Evolutionary conservation across 2,888 invertebrate species (phyloP), one percentile per base, ranked within the genome.

Genomic region (Cephus pulcher): DNA sequence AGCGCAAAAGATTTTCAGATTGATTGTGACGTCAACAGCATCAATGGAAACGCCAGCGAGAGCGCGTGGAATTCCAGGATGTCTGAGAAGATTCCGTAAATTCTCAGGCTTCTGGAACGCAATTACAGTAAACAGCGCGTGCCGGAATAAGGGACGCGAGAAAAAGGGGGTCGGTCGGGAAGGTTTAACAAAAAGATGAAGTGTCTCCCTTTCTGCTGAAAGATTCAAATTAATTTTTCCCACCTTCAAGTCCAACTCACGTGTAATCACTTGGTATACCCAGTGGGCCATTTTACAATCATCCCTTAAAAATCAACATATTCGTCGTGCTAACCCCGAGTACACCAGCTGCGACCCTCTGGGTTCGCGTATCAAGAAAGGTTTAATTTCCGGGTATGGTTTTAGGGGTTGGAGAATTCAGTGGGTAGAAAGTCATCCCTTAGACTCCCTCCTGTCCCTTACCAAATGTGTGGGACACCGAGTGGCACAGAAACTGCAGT

Each of bases 331-430:
- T 23, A 56, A 12, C 3, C 56, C 6, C 56, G 56, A 56, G 56
- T 1, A 56, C 56, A 23, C 56, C 6, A 23, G 9, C 23, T 56
- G 23, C 56, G 9, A 56, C 56, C 56, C 56, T 56, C 23, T 23
- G 2, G 23, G 9, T 73, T 74, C 75, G 80, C 75, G 77, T 80
- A 81, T 80, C 80, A 75, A 79, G 82, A 84, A 82, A 82, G 78
- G 80, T 82, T 85, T 84, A 85, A 85, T 85, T 85, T 85, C 84
- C 85, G 83, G 82, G 71, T n/a, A 34, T 71, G 33, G 71, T 34
- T 71, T 56, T 56, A 56, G 9, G 23, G 56, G 56, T 56, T 56
- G 56, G 56, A 9, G 56, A 56, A 56, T 23, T 56, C 56, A 56
- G 56, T 23, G 56, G 56, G 15, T 6, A 23, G 23, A 23, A 56